Evolutionary conservation across 2,888 invertebrate genomes (phyloP), one percentile per base, ranked within the genome.

Genomic region (Drosophila heteroneura): DNA sequence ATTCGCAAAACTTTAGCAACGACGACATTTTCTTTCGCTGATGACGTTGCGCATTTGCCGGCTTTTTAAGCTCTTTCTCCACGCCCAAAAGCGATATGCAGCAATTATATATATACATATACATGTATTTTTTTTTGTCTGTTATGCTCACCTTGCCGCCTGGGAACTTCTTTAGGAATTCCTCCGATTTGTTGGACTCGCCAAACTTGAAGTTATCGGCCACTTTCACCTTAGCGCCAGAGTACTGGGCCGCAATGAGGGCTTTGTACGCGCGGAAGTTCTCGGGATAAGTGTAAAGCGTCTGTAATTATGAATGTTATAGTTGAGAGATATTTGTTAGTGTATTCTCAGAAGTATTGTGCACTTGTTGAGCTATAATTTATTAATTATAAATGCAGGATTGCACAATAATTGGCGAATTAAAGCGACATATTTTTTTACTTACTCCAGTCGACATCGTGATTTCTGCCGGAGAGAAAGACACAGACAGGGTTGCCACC

Each of bases 211-310:
- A 99, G 93, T 96, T 96, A 74, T 96, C 95, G 85, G 96, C 96
- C 85, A 97, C 94, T 95, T 97, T 96, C 92, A 98, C 95, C 93
- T 97, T 96, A 90, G 96, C 96, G 92, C 98, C 98, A 88, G 99
- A 98, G 95, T 97, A 99, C 94, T 98, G 96, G 93, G 99, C 99
- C 92, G 99, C 99, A 94, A 99, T 98, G 93, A 99, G 96, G 93
- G 97, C 98, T 95, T 99, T 99, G 94, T 97, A 97, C 90, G 99
- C 98, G 94, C 99, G 97, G 95, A 99, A 99, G 95, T 99, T 99
- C 94, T 98, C 97, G 92, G 98, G 97, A 95, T 98, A 98, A 94
- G 99, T 99, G 95, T 98, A 99, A 93, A 99, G 96, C 94, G 98
- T 99, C 93, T 94, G 83, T 26, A 84, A 81, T 35, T 71, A 83